These are phyloP conservation scores for Sphenodon punctatus DNA, from an alignment of 2,797 vertebrate genomes.

Conservation along the genomic window DNA sequence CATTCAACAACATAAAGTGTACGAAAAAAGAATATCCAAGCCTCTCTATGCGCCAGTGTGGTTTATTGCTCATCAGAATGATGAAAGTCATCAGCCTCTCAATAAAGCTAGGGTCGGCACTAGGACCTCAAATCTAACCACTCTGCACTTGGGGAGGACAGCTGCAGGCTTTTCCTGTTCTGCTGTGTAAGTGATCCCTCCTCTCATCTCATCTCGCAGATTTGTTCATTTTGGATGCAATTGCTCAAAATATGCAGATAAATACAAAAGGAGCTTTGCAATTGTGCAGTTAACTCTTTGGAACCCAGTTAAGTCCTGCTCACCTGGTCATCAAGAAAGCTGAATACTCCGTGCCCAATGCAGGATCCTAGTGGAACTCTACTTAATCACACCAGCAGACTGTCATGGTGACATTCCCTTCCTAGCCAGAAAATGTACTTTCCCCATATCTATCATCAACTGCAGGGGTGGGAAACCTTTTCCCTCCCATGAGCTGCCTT, in stretches of 20 bases:
- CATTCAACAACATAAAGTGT: neutral
- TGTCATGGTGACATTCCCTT: too few relatives aligned
- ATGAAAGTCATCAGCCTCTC: neutral
- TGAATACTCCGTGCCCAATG: neutral
- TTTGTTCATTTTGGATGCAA: slow-evolving; percentile 55
- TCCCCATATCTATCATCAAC: too few relatives aligned
- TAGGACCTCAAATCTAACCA: slow-evolving; percentile 55
- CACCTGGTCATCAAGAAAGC: neutral
- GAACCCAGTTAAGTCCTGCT: neutral
- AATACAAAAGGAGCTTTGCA: slow-evolving; percentile 25
- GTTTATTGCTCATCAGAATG: neutral
- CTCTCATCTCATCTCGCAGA: slow-evolving; percentile 45
- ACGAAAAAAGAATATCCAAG: slow-evolving; percentile 23
- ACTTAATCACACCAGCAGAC: too few relatives aligned
- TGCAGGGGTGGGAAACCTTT: too few relatives aligned
- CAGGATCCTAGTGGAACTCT: too few relatives aligned
- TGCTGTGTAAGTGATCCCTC: slow-evolving; percentile 54
- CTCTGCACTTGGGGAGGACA: slow-evolving; percentile 48
- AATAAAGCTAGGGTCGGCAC: slow-evolving; percentile 15
- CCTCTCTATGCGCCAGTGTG: neutral
- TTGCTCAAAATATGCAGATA: slow-evolving; percentile 54
- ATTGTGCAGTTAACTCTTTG: slow-evolving; percentile 45
- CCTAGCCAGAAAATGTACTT: too few relatives aligned
- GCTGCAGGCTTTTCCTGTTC: slow-evolving; percentile 63
- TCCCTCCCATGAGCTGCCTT: too few relatives aligned